phyloP scores from a whole-genome alignment of 2,888 invertebrate genomes.

The Mechanitis mazaeus region DNA sequence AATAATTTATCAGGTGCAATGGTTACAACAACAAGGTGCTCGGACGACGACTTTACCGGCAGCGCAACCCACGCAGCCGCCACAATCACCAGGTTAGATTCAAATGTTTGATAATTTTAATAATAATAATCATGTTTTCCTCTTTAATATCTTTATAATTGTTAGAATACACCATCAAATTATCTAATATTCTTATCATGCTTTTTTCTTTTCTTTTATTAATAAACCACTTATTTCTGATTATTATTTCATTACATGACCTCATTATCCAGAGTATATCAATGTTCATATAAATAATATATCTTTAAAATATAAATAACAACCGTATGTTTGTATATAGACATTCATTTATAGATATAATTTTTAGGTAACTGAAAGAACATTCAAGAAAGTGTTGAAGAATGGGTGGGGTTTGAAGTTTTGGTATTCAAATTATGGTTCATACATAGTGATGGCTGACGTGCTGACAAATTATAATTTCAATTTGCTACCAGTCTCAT shows the following conservation, averaged over 20 bases:
- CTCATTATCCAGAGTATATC: too few relatives aligned
- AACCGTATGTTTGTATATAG: neutral
- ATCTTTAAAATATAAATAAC: too few relatives aligned
- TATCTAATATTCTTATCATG: too few relatives aligned
- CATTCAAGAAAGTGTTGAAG: constrained; percentile 20
- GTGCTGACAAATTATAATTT: constrained; percentile 62
- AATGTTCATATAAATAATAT: too few relatives aligned
- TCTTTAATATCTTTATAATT: constrained; percentile 3
- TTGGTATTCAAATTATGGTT: constrained; percentile 56
- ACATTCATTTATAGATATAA: constrained; percentile 17
- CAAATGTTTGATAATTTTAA: constrained; percentile 1
- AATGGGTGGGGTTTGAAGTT: constrained; percentile 36
- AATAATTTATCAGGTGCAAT: constrained; percentile 66
- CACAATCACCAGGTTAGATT: constrained; percentile 61
- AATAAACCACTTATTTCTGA: too few relatives aligned
- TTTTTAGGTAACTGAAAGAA: constrained; percentile 27
- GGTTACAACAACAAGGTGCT: constrained; percentile 81
- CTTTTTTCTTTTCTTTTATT: too few relatives aligned
- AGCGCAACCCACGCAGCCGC: constrained; percentile 55
- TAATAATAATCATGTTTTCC: constrained; percentile 2
- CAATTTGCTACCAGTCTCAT: constrained; percentile 48
- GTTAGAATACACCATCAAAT: neutral
- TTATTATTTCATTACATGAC: too few relatives aligned
- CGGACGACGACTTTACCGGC: constrained; percentile 76
- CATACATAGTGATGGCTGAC: constrained; percentile 55